phyloP scores from a whole-genome alignment of 2,888 invertebrate species.

The Nysson spinosus region DNA sequence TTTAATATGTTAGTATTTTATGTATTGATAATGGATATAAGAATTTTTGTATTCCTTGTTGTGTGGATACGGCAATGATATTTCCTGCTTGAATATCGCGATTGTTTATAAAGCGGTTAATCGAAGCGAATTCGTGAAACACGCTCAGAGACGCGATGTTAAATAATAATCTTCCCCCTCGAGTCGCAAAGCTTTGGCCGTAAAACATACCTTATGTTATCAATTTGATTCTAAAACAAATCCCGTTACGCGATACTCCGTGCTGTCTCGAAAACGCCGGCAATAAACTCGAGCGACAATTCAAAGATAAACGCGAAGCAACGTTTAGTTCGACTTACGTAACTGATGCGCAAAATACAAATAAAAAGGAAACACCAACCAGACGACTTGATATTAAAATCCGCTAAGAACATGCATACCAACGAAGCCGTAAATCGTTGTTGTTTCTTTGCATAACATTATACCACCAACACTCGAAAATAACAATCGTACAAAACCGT shows the following conservation, averaged over 20 bases:
- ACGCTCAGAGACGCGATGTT: too few species aligned
- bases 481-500: too few species aligned
- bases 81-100: background rate
- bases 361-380: too few species aligned
- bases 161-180: background rate
- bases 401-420: too few species aligned
- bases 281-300: slow-evolving; percentile 31
- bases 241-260: slow-evolving; percentile 10
- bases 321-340: slow-evolving; percentile 3
- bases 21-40: too few species aligned
- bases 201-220: slow-evolving; percentile 5
- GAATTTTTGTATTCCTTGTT: too few species aligned
- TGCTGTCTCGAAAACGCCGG: slow-evolving; percentile 21
- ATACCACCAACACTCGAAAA: too few species aligned
- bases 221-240: slow-evolving; percentile 20
- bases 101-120: background rate
- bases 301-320: slow-evolving; percentile 26
- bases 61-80: background rate
- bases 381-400: too few species aligned
- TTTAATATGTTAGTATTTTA: too few species aligned
- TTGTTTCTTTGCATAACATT: too few species aligned
- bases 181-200: background rate
- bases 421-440: too few species aligned
- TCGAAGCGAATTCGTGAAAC: background rate
- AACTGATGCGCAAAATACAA: background rate